Base-by-base conservation (phyloP, 2,888 invertebrate species). In the Heliconius erato region DNA sequence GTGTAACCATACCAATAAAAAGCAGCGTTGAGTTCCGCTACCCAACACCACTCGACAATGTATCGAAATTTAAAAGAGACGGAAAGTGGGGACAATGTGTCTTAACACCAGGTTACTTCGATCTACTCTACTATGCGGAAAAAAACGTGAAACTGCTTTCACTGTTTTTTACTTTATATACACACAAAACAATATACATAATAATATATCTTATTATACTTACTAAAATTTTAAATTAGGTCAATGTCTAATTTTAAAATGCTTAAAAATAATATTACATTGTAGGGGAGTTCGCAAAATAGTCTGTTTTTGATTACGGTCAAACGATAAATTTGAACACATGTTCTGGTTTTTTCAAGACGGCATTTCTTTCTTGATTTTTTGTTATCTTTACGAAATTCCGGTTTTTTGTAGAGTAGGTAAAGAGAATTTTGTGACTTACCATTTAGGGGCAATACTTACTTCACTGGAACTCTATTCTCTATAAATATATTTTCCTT, bases 261-360 rank as follows among this genome's bases (percentile, higher is more conserved):
- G n/a, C 3, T 32, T 35, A 35, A 74, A 76, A 35, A 63, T 63
- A 63, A 7, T 63, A 16, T n/a, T 26, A 59, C 35, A 63, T 32
- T 40, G 76, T 26, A 35, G 59, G 76, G 35, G n/a, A 59, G 59
- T 63, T 76, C n/a, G 76, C 76, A 63, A 76, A 76, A 63, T 63
- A 76, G 9, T 76, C 63, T 63, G 76, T 76, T 76, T 76, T 63
- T 63, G 76, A 76, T 76, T 76, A 76, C 59, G 76, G 54, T 63
- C 76, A 76, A 40, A 63, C 59, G 35, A 32, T 54, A 63, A n/a
- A 63, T 19, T 54, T 54, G 6, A 76, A 76, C 76, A 76, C 26
- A 11, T 76, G 76, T 76, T 63, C 63, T 40, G 63, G 40, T 63
- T 59, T 63, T 76, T 59, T 76, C 26, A 59, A 76, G 59, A 26